phyloP scores from a whole-genome alignment of 1,140 invertebrate genomes.

The Hesperophylax magnus region DNA sequence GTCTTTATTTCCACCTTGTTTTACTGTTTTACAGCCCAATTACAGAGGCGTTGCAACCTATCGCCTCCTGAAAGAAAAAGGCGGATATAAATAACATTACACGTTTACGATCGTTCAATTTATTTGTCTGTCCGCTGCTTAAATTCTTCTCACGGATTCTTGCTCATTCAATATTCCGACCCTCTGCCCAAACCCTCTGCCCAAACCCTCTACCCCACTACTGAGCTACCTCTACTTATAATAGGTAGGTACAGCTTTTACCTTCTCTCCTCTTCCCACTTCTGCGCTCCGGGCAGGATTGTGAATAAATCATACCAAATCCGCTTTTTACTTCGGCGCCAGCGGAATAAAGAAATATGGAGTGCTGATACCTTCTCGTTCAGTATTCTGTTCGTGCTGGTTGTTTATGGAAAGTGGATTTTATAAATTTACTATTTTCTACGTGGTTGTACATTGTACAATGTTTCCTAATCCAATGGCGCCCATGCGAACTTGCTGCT shows the following conservation, averaged over 20 bases:
- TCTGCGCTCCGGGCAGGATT: conserved; percentile 32
- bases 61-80: neutral
- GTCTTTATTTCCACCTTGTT: neutral
- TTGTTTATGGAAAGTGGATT: conserved; percentile 31
- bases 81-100: too few species aligned
- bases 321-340: conserved; percentile 41
- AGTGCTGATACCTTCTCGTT: conserved; percentile 15
- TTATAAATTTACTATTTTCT: conserved; percentile 29
- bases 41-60: neutral
- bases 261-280: neutral
- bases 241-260: too few species aligned
- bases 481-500: neutral
- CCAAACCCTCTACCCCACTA: too few species aligned
- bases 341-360: conserved; percentile 24
- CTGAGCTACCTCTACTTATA: too few species aligned
- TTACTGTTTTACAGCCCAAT: neutral
- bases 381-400: neutral
- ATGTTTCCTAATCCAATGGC: conserved; percentile 13
- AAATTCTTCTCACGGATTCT: conserved; percentile 48
- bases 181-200: neutral
- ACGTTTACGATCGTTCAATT: conserved; percentile 14
- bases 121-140: conserved; percentile 17
- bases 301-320: conserved; percentile 54
- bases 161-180: conserved; percentile 51
- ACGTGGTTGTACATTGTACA: conserved; percentile 19